Conservation (phyloP, 2,113 vertebrate genomes). For the Phrynosoma platyrhinos region DNA sequence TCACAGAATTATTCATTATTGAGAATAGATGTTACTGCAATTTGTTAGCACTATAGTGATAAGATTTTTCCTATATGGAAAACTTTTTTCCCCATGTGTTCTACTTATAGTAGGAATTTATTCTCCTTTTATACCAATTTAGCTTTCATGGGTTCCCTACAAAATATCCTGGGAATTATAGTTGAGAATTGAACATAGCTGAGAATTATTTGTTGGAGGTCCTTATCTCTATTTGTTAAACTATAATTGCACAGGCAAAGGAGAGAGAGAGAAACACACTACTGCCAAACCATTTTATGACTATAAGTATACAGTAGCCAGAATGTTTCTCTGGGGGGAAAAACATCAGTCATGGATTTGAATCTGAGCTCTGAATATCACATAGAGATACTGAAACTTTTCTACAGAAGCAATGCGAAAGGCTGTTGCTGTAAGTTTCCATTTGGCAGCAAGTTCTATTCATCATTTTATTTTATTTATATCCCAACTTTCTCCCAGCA, state of each 20-base stretch:
- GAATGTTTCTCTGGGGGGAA: background rate
- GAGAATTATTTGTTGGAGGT: background rate
- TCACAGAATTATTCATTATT: constrained; percentile 7
- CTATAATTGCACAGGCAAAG: background rate
- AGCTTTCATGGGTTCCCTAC: background rate
- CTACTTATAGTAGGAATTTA: background rate
- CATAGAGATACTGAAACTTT: background rate
- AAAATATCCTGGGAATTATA: background rate
- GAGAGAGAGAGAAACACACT: no score
- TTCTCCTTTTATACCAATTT: background rate
- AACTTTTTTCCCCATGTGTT: background rate
- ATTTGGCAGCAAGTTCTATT: background rate
- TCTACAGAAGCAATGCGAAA: no score
- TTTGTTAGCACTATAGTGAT: background rate
- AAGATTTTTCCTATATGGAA: constrained; percentile 2
- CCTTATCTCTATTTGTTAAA: background rate
- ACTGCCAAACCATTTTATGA: background rate
- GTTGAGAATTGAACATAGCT: background rate
- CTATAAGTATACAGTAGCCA: background rate
- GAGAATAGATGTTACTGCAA: constrained; percentile 5
- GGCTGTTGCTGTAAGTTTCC: background rate
- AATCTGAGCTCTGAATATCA: no score
- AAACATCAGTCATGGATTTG: background rate
- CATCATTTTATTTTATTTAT: no score
- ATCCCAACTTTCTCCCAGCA: no score